Conservation (phyloP, 2,113 vertebrate genomes). For the Siniperca knerii region DNA sequence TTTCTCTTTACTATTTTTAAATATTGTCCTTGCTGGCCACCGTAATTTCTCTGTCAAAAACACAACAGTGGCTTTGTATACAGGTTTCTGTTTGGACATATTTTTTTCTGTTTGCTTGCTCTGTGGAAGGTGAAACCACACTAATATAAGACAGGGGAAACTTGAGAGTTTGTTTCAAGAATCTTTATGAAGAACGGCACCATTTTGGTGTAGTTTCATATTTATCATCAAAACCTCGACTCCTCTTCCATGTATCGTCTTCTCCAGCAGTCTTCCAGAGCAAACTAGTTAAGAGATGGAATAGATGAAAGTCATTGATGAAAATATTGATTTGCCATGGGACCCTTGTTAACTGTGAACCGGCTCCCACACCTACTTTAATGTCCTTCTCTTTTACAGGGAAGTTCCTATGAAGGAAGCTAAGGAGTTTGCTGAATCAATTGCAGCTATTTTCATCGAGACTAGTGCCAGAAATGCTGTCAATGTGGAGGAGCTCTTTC, state of each 20-base stretch:
- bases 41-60: background rate
- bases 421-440: slow-evolving; percentile 96
- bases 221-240: background rate
- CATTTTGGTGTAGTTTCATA: background rate
- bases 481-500: slow-evolving; percentile 98
- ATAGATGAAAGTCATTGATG: background rate
- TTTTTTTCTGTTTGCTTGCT: background rate
- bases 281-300: background rate
- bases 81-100: background rate
- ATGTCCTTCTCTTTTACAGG: slow-evolving; percentile 78
- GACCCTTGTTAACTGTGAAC: background rate
- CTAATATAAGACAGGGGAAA: background rate
- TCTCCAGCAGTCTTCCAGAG: background rate
- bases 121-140: background rate
- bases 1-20: background rate
- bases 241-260: background rate
- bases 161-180: background rate
- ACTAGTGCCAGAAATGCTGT: slow-evolving; percentile 97
- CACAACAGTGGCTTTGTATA: background rate
- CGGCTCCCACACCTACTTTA: background rate
- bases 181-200: background rate
- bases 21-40: background rate
- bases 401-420: slow-evolving; percentile 97
- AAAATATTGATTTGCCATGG: background rate
- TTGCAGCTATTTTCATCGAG: slow-evolving; percentile 97